Conservation (phyloP, 2,797 vertebrate genomes). For the Perodicticus potto region DNA sequence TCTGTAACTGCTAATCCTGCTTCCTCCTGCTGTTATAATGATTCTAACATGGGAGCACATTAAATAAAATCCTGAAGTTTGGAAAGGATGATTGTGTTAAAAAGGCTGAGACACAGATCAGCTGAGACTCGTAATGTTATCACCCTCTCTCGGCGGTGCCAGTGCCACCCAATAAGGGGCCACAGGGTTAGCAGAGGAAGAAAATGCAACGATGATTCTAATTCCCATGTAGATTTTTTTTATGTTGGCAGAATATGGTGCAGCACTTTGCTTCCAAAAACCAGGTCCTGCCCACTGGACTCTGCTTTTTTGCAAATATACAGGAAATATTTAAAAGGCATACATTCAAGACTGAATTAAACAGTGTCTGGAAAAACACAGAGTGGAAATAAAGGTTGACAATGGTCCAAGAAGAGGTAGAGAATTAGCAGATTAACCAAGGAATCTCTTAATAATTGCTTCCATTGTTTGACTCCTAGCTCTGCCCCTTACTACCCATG, state of each 20-base stretch:
- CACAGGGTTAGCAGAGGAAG: slow-evolving; percentile 76
- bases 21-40: slow-evolving; percentile 45
- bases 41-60: slow-evolving; percentile 75
- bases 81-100: slow-evolving; percentile 78
- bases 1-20: slow-evolving; percentile 60
- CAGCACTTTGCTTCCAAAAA: slow-evolving; percentile 78
- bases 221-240: slow-evolving; percentile 76
- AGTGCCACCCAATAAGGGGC: slow-evolving; percentile 68
- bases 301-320: slow-evolving; percentile 55
- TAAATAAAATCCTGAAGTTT: slow-evolving; percentile 80
- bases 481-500: neutral
- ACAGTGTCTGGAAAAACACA: slow-evolving; percentile 71
- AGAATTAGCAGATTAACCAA: neutral
- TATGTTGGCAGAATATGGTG: slow-evolving; percentile 61
- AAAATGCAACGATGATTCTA: slow-evolving; percentile 79
- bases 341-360: slow-evolving; percentile 68
- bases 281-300: slow-evolving; percentile 59
- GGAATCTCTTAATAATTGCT: neutral
- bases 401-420: neutral
- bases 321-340: slow-evolving; percentile 74
- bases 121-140: slow-evolving; percentile 81
- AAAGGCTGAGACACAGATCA: slow-evolving; percentile 74
- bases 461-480: neutral
- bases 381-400: slow-evolving; percentile 16
- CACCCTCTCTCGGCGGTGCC: slow-evolving; percentile 62